phyloP scores from a whole-genome alignment of 2,888 invertebrate species.

The Tricholauxania praeusta region DNA sequence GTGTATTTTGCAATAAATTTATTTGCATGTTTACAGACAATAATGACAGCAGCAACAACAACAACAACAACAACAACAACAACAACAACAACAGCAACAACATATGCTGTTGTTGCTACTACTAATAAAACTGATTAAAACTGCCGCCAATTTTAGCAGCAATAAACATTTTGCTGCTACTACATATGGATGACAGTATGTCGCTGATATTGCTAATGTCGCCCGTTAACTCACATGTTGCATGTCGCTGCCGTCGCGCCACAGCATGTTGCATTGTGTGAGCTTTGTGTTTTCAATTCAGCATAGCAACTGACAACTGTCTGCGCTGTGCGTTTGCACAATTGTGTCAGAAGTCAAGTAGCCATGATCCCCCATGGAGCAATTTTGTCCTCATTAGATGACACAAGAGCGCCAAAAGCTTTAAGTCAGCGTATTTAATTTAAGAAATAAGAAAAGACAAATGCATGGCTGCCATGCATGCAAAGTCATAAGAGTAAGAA shows the following conservation, averaged over 20 bases:
- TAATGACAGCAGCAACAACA: constrained; percentile 31
- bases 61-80: constrained; percentile 2
- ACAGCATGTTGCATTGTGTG: not conserved
- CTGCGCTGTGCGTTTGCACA: not conserved
- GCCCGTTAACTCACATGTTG: not conserved
- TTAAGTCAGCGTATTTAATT: no score
- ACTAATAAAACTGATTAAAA: constrained; percentile 7
- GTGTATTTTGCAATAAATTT: constrained; percentile 49
- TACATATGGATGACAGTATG: constrained; percentile 2
- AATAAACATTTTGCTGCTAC: not conserved
- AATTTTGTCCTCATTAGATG: constrained; percentile 1
- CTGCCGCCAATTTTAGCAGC: constrained; percentile 6
- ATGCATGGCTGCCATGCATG: no score
- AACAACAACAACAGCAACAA: constrained; percentile 11
- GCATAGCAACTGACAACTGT: no score
- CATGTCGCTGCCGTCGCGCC: not conserved
- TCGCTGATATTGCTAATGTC: not conserved
- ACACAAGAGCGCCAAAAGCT: no score
- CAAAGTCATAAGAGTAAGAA: no score
- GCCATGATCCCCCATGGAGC: constrained; percentile 24
- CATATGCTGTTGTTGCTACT: not conserved
- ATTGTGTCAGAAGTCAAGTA: constrained; percentile 34
- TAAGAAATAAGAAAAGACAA: no score
- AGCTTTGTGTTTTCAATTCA: no score
- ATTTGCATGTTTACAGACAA: constrained; percentile 50